Evolutionary conservation across 2,113 vertebrate species (phyloP).

Genomic region (Ondatra zibethicus): DNA sequence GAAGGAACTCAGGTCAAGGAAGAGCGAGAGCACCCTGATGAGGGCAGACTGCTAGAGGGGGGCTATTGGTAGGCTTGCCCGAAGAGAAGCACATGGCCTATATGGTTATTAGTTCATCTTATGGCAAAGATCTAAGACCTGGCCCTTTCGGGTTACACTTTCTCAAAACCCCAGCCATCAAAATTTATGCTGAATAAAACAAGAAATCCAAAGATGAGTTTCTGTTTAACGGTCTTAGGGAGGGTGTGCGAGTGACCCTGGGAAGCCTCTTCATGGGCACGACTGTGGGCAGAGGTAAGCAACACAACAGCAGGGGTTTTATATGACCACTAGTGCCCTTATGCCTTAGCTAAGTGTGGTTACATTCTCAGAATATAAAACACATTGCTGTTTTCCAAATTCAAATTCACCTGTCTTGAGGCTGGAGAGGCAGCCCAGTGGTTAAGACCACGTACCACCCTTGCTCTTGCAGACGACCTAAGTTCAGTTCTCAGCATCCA

Average conservation of each 20-base stretch:
- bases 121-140: neutral
- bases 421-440: too few relatives aligned
- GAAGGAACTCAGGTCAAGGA: fast-evolving
- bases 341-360: neutral
- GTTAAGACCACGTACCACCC: too few relatives aligned
- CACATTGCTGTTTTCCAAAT: neutral
- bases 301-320: neutral
- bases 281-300: neutral
- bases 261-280: neutral
- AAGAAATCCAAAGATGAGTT: neutral
- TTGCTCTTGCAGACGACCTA: too few relatives aligned
- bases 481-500: too few relatives aligned
- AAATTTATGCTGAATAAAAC: neutral
- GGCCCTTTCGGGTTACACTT: neutral
- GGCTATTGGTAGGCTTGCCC: neutral
- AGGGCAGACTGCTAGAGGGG: neutral
- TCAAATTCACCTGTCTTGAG: neutral
- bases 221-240: neutral
- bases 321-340: neutral
- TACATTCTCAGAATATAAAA: neutral
- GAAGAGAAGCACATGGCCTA: neutral
- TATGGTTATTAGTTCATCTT: neutral
- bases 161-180: neutral
- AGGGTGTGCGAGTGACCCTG: neutral
- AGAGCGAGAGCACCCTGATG: fast-evolving